Evolutionary conservation across 2,113 vertebrate genomes (phyloP).

Genomic region (Redunca redunca): DNA sequence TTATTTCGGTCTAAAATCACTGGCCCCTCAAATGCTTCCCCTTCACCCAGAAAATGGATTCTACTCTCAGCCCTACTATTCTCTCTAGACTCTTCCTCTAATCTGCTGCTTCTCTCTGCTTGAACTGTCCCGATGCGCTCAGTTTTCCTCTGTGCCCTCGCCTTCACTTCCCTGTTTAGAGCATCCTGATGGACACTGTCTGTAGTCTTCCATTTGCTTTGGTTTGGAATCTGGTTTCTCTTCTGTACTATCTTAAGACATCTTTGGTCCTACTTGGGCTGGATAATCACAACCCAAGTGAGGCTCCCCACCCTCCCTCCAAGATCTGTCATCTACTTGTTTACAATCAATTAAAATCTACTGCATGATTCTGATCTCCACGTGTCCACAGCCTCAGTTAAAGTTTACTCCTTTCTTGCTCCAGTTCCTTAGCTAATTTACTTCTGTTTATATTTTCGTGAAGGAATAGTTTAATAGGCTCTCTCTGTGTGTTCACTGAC

Average conservation of each 20-base stretch:
- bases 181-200: not conserved
- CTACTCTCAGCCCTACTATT: not conserved
- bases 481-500: not conserved
- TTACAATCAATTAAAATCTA: not conserved
- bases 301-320: not conserved
- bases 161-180: not conserved
- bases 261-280: not conserved
- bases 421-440: not conserved
- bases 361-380: not conserved
- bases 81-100: not conserved
- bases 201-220: not conserved
- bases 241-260: not conserved
- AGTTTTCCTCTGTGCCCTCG: not conserved
- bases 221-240: not conserved
- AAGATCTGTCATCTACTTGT: not conserved
- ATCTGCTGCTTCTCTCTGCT: not conserved
- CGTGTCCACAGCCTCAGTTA: not conserved
- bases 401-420: not conserved
- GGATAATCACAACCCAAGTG: not conserved
- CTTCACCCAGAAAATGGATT: not conserved
- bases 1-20: not conserved
- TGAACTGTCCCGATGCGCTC: not conserved
- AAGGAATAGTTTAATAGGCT: not conserved
- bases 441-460: not conserved
- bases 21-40: not conserved